A percentile compares a stretch with the other conserved stretches of the same genome.
Conservation (phyloP, 2,888 invertebrate genomes). For the Podotricha telesiphe region DNA sequence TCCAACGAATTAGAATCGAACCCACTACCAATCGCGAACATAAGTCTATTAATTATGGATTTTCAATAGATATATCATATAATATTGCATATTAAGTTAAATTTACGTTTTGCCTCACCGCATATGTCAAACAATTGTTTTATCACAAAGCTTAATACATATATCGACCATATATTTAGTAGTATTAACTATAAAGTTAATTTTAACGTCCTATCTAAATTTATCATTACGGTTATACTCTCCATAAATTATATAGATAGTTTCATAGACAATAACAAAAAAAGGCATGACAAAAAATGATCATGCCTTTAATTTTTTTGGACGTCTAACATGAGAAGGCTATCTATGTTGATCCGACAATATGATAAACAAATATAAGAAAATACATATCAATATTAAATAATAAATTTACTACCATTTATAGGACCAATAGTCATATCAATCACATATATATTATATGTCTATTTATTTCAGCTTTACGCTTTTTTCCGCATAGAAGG, state of each 20-base stretch:
- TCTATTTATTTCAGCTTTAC: too few species aligned
- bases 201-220: conserved; percentile 7
- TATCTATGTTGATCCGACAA: neutral
- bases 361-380: too few species aligned
- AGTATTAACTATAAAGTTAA: conserved; percentile 2
- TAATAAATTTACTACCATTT: too few species aligned
- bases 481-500: too few species aligned
- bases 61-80: neutral
- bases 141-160: neutral
- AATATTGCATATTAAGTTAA: conserved; percentile 10
- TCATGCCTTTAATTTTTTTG: neutral
- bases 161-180: neutral
- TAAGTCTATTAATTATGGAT: too few species aligned
- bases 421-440: too few species aligned
- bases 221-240: neutral
- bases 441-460: too few species aligned
- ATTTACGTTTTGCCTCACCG: neutral
- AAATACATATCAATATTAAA: too few species aligned
- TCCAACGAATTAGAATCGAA: too few species aligned
- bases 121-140: conserved; percentile 6
- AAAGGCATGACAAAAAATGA: neutral
- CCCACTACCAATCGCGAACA: too few species aligned
- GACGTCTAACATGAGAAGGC: neutral
- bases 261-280: conserved; percentile 24
- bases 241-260: conserved; percentile 31